Conservation (phyloP, 2,113 vertebrate genomes). For the Notarius lentiginosus region DNA sequence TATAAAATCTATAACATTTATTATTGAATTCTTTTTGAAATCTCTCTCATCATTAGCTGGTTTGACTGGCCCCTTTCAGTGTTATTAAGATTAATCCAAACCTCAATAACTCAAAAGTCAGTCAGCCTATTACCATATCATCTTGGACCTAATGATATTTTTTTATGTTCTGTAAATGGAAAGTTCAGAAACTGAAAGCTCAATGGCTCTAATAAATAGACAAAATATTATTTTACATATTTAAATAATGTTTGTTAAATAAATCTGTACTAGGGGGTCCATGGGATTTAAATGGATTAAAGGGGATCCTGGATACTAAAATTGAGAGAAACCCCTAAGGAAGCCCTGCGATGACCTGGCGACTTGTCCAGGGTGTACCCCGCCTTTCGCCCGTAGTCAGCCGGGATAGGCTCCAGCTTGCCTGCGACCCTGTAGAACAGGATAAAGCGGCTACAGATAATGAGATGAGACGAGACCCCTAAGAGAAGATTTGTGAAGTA, state of each 20-base stretch:
- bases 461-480: too few species aligned
- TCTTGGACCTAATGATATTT: neutral
- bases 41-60: neutral
- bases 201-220: neutral
- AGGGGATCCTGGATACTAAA: neutral
- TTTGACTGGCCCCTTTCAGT: neutral
- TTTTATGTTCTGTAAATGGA: neutral
- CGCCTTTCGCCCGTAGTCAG: too few species aligned
- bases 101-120: too few species aligned
- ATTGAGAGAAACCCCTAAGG: neutral
- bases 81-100: too few species aligned
- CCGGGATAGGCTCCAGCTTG: too few species aligned
- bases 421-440: too few species aligned
- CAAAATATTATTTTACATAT: neutral
- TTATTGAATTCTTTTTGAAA: neutral
- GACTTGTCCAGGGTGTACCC: too few species aligned
- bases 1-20: neutral
- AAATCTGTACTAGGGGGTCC: neutral
- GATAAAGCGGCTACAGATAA: too few species aligned
- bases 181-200: neutral
- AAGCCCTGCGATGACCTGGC: too few species aligned
- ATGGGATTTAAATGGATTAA: neutral
- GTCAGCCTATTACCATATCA: neutral
- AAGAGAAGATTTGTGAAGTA: neutral
- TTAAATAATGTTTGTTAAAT: neutral